Base-by-base conservation (phyloP, 2,797 vertebrate genomes). In the Arrhamphus sclerolepis region DNA sequence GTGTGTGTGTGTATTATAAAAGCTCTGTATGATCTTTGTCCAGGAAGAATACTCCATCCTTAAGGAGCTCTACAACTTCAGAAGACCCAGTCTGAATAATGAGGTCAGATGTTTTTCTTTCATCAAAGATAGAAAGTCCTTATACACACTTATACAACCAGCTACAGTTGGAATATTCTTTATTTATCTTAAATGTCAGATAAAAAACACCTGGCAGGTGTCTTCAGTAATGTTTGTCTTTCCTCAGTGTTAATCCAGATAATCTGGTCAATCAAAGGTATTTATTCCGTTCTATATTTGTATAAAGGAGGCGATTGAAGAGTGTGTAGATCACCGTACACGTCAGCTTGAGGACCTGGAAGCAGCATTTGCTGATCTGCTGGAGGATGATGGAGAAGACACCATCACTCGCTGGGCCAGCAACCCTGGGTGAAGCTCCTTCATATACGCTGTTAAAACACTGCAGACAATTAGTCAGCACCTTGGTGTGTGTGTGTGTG, bases 311-410 rank as follows among this genome's bases (percentile, higher is more conserved):
- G 85, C 83, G 72, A 85, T 99, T 17, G 73, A 90, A 38, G 94
- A 97, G 74, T 95, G 95, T 79, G 95, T 98, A 24, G 95, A 96
- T 78, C 87, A 63, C 43, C 95, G 96, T 13, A 83, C 92, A 2
- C 95, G 66, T 67, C 97, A 99, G 63, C 80, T 99, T 39, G 97
- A 99, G 87, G 96, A 98, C 60, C 91, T 99, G 70, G 97, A 98
- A 86, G 94, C 94, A 24, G 90, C 93, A 0, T 99, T 99, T 78
- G 95, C 95, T 2, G 97, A 98, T 70, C 87, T 99, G 26, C 90
- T 98, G 52, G 97, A 98, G 46, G 92, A 88, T 7, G 97, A 99
- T 65, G 77, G 92, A 2, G 94, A 95, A 17, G 94, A 95, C 77
- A 93, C 91, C 0, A 34, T 98, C 0, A 70, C 82, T 28, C 94